phyloP scores from a whole-genome alignment of 2,797 vertebrate species.

The Enteromius viviparus region DNA sequence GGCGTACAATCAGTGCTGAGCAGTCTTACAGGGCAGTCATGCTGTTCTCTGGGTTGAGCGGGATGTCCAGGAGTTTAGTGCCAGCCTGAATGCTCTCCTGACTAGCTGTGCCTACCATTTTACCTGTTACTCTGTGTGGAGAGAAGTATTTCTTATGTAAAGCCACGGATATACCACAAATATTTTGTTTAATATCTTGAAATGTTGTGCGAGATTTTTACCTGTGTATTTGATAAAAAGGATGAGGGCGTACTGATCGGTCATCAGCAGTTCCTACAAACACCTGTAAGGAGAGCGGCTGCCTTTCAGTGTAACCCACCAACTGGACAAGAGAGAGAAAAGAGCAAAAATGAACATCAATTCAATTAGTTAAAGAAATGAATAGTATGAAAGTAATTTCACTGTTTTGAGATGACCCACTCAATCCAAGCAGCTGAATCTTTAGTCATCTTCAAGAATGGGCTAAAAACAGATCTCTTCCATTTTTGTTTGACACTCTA shows the following conservation, averaged over 20 bases:
- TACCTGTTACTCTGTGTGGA: constrained; percentile 85
- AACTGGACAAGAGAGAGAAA: constrained; percentile 74
- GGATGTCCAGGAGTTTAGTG: constrained; percentile 91
- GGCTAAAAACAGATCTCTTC: too few relatives aligned
- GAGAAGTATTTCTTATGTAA: neutral
- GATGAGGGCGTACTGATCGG: constrained; percentile 88
- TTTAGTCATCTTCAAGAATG: too few relatives aligned
- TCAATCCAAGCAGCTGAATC: too few relatives aligned
- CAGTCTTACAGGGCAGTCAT: constrained; percentile 86
- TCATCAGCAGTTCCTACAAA: constrained; percentile 94
- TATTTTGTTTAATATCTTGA: neutral
- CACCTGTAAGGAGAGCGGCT: constrained; percentile 91
- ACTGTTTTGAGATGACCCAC: neutral
- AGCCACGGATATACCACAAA: neutral
- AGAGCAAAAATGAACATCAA: neutral
- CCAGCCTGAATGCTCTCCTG: constrained; percentile 90
- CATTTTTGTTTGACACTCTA: too few relatives aligned
- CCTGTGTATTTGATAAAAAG: constrained; percentile 94
- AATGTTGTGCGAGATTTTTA: constrained; percentile 50
- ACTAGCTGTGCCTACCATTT: constrained; percentile 92
- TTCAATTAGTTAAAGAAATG: neutral
- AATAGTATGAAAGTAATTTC: neutral
- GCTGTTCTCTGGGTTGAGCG: constrained; percentile 88
- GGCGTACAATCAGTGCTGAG: too few relatives aligned
- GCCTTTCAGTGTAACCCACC: constrained; percentile 85